Base-by-base conservation (phyloP, 1,140 invertebrate species). In the Heliconius congener region DNA sequence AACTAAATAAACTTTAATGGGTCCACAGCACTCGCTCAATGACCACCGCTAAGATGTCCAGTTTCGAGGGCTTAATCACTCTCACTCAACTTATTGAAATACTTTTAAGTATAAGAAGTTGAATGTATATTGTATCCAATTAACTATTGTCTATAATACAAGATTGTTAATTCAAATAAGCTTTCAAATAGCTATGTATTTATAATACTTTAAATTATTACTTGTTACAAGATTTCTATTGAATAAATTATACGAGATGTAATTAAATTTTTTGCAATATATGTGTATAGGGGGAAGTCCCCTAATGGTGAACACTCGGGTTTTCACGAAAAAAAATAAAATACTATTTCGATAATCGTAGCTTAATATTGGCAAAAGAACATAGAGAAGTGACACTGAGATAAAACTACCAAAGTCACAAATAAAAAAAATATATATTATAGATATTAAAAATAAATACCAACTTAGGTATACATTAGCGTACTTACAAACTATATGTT, bases 1-100 rank as follows among this genome's bases (percentile, higher is more conserved):
- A 80, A 80, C 46, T 72, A 73, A 80, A 73, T 80, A 73, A 80
- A 80, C 66, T 57, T 80, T 77, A 80, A 80, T 80, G 74, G 74
- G 39, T 80, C 79, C 79, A 80, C 74, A 80, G 78, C 75, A 76
- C 79, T 80, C 72, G 79, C 37, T 39, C 78, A 39, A 66, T 76
- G 74, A 66, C 37, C 74, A 76, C 74, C 71, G 71, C 42, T 71
- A 73, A 80, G 71, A 73, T 73, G 37, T 23, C 71, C 34, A 79
- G 46, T 76, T 80, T 80, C 30, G 70, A 80, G 52, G 50, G 74
- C 74, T 80, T 80, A 80, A 76, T 80, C 78, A 76, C 39, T 34
- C 34, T 79, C 74, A 75, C 52, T 76, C 74, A 79, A 76, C 70
- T 79, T 73, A 74, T 79, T 79, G 66, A 74, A 79, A 18, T 66